Evolutionary conservation across 2,888 invertebrate species (phyloP).

Genomic region (Oasisia sp.): DNA sequence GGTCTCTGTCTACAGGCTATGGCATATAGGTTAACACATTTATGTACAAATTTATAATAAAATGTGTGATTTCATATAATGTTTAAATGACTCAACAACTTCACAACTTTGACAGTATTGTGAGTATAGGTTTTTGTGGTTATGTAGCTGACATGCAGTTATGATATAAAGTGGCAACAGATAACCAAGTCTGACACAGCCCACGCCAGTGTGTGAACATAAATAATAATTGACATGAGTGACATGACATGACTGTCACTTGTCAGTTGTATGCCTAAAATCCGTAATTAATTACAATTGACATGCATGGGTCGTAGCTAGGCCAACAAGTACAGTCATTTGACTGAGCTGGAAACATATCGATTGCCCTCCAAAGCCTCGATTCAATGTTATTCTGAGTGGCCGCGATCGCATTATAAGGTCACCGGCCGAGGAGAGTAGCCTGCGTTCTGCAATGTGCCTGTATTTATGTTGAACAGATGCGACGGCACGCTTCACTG

Average conservation of each 20-base stretch:
- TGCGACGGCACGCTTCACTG: neutral
- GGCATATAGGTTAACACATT: too few relatives aligned
- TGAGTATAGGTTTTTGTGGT: neutral
- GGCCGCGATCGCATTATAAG: neutral
- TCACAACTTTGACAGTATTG: too few relatives aligned
- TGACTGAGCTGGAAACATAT: neutral
- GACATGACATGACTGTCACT: too few relatives aligned
- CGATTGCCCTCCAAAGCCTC: neutral
- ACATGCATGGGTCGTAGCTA: neutral
- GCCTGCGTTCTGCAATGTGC: neutral
- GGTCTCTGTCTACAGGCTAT: neutral
- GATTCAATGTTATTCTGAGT: neutral
- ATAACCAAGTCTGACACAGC: neutral
- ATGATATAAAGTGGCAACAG: neutral
- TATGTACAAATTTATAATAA: too few relatives aligned
- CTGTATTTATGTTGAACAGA: neutral
- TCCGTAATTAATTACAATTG: too few relatives aligned
- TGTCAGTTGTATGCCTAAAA: too few relatives aligned
- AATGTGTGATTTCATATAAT: neutral
- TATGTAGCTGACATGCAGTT: neutral
- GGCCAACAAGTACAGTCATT: neutral
- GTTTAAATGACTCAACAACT: neutral
- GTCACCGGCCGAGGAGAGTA: neutral
- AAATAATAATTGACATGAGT: neutral
- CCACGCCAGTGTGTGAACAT: neutral